Evolutionary conservation across 2,888 invertebrate species (phyloP), one percentile per base, ranked within the genome.

Genomic region (Drosophila ezoana): DNA sequence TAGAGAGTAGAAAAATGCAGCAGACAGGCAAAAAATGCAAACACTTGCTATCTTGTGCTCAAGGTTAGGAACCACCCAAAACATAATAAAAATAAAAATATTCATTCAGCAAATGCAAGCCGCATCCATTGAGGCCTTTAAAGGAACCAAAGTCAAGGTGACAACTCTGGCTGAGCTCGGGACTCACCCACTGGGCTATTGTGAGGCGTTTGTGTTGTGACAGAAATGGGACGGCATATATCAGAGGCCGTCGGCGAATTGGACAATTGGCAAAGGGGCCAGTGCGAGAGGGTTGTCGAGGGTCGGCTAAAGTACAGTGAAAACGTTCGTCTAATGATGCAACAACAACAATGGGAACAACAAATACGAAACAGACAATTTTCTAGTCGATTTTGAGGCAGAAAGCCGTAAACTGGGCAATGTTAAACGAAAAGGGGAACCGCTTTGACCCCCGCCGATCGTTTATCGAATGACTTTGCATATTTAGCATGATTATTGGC

Each of bases 401-500:
- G 43, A 65, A 47, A 61, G 59, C 61, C 74, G 56, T 65, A 65
- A 56, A 40, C 40, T 38, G 59, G 43, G 13, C 43, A 32, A 41
- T 47, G 43, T 58, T 33, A 38, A 40, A 32, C 45, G 54, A 51
- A 40, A 45, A 44, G 41, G 63, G 71, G 40, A 54, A 65, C 65
- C 74, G 67, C 81, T 84, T 81, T 89, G 89, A 89, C 85, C 78
- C 77, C 77, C 79, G 77, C 69, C 85, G 89, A 88, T 85, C 89
- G 87, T 79, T 88, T 82, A 89, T 89, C 83, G 84, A 80, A 90
- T 90, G 90, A 90, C 91, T 90, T 87, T 90, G 91, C 90, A 90
- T 89, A 89, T 91, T 90, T 87, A 73, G 76, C 70, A 76, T 79
- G 87, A 84, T 85, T 85, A 90, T 90, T 91, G 89, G 90, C 85